A percentile compares a stretch with the other conserved stretches of the same genome.
phyloP scores from a whole-genome alignment of 2,888 invertebrate genomes.

The Standfussiana lucernea region DNA sequence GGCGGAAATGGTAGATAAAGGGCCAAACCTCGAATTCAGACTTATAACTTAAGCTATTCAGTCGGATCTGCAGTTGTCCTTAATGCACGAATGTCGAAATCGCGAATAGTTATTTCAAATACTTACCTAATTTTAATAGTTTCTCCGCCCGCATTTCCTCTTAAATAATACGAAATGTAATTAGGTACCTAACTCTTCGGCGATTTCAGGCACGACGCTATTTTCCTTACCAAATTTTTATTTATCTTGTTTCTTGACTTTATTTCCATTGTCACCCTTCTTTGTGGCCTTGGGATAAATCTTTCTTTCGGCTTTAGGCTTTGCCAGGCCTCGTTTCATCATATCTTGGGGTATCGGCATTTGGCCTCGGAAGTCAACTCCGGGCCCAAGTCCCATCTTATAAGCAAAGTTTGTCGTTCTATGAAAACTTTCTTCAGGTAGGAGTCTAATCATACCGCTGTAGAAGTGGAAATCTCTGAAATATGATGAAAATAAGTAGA shows the following conservation, averaged over 20 bases:
- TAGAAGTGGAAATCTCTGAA: slow-evolving; percentile 73
- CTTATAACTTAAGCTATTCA: too few species aligned
- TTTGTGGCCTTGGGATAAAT: not conserved
- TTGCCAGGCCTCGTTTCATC: slow-evolving; percentile 64
- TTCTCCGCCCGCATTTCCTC: too few species aligned
- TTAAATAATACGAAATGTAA: too few species aligned
- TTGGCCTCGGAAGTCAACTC: slow-evolving; percentile 70
- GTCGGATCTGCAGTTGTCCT: too few species aligned
- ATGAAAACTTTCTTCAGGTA: slow-evolving; percentile 69
- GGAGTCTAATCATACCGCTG: slow-evolving; percentile 56
- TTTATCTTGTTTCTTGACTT: not conserved
- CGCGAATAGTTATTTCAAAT: too few species aligned
- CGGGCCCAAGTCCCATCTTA: slow-evolving; percentile 71
- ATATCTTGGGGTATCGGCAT: slow-evolving; percentile 72
- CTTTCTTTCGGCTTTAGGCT: slow-evolving; percentile 6
- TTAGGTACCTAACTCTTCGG: not conserved
- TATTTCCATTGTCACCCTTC: not conserved
- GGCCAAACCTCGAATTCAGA: too few species aligned
- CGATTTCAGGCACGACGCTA: not conserved
- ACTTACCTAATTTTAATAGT: too few species aligned
- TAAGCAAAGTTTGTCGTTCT: slow-evolving; percentile 67
- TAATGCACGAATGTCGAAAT: too few species aligned
- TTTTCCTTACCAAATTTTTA: not conserved
- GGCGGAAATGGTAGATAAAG: too few species aligned
- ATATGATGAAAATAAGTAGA: not conserved